Conservation (phyloP, 2,888 invertebrate species). For the Tachina fera region DNA sequence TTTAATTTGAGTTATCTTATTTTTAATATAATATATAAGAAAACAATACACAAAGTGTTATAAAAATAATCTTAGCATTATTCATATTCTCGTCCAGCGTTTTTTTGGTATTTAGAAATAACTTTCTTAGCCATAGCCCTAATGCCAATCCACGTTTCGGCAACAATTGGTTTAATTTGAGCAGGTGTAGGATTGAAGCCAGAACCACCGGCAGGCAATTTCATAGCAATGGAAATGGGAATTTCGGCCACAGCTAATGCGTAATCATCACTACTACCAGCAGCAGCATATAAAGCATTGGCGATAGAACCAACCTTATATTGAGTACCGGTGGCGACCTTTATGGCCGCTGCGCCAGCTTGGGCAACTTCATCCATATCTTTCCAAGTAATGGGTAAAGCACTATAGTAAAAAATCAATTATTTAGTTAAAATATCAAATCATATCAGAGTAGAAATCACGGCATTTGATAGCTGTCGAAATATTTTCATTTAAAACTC, state of each 20-base stretch:
- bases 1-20: too few relatives aligned
- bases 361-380: conserved; percentile 81
- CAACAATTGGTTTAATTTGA: conserved; percentile 85
- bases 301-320: conserved; percentile 83
- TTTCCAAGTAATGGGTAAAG: conserved; percentile 82
- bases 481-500: too few relatives aligned
- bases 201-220: conserved; percentile 85
- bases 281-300: conserved; percentile 84
- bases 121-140: conserved; percentile 81
- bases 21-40: too few relatives aligned
- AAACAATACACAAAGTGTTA: too few relatives aligned
- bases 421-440: not conserved
- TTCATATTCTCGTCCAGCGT: not conserved
- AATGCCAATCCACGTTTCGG: conserved; percentile 85
- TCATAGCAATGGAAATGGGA: conserved; percentile 86
- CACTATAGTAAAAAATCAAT: conserved; percentile 69
- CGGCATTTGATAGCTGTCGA: too few relatives aligned
- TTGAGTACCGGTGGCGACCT: conserved; percentile 77
- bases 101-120: conserved; percentile 73
- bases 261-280: conserved; percentile 88
- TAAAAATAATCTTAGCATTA: not conserved
- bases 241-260: conserved; percentile 85
- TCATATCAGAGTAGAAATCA: not conserved
- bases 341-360: conserved; percentile 81
- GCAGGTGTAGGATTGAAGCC: conserved; percentile 84